Conservation (phyloP, 2,113 vertebrate genomes). For the Peromyscus leucopus region DNA sequence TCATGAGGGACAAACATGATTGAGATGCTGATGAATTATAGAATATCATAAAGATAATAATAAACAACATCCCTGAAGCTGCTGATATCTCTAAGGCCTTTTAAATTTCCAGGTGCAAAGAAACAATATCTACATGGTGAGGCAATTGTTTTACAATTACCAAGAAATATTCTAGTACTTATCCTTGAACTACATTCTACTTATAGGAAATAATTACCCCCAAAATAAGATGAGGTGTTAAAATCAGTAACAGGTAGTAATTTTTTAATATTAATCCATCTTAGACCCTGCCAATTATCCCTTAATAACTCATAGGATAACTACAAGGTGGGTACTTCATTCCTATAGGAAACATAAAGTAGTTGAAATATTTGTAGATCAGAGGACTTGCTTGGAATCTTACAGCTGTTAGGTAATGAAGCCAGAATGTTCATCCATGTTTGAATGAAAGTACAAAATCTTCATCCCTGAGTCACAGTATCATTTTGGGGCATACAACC, state of each 20-base stretch:
- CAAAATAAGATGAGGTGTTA: neutral
- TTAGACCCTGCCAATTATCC: neutral
- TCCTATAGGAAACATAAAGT: neutral
- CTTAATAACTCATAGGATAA: neutral
- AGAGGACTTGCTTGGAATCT: neutral
- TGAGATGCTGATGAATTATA: neutral
- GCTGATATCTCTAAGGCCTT: neutral
- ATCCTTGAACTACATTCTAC: neutral
- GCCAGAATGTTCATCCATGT: neutral
- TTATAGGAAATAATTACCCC: neutral
- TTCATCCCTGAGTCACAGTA: neutral
- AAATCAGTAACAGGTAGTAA: neutral
- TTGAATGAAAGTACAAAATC: neutral
- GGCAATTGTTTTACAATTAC: neutral
- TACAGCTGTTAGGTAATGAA: neutral
- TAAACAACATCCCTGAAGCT: neutral
- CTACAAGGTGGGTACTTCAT: neutral
- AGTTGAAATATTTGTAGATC: neutral
- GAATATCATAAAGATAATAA: neutral
- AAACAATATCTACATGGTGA: neutral
- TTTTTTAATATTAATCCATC: constrained; percentile 23
- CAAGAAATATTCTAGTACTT: constrained; percentile 34
- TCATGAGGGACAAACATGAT: neutral
- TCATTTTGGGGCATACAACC: neutral
- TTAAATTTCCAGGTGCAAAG: neutral